Base-by-base conservation (phyloP, 2,797 vertebrate species). In the Typhlichthys eigenmanni region DNA sequence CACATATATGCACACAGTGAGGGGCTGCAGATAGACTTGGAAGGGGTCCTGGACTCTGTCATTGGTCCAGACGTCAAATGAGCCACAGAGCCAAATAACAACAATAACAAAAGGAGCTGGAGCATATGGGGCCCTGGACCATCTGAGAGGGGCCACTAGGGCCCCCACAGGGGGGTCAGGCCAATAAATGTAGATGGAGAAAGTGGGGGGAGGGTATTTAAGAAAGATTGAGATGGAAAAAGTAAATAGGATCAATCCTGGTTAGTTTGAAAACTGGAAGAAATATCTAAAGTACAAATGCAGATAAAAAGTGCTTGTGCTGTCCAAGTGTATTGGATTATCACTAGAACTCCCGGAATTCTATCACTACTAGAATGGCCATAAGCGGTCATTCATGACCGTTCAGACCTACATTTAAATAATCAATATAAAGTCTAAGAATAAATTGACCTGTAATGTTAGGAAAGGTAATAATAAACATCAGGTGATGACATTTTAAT, bases 61-160 rank as follows among this genome's bases (percentile, higher is more conserved):
- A 89, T 85, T 84, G 85, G 85, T 91, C 85, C 78, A 81, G 85
- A 88, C 76, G 64, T 91, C 88, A 91, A 91, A 88, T 87, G 85
- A 86, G 80, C 81, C 76, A 58, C 57, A 70, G 72, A 88, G 86
- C 85, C 83, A 85, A 90, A 89, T 85, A 88, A 91, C 89, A 89
- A 91, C 83, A 90, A 88, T 80, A 90, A 87, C 89, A 90, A 89
- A 87, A 90, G 84, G 84, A 85, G 82, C 72, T 59, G 0, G 83
- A 85, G 76, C 91, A 92, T 92, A 91, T 92, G 91, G 88, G 83
- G 81, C 79, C 82, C 66, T 69, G 84, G 83, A 90, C 85, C 87
- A 89, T 82, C 88, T 88, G 84, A 87, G 86, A 84, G 75, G 84
- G 83, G 84, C 83, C 81, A 84, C 76, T 14, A 87, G 87, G 85